Evolutionary conservation across 2,888 invertebrate genomes (phyloP).

Genomic region (Cantharis nigra): DNA sequence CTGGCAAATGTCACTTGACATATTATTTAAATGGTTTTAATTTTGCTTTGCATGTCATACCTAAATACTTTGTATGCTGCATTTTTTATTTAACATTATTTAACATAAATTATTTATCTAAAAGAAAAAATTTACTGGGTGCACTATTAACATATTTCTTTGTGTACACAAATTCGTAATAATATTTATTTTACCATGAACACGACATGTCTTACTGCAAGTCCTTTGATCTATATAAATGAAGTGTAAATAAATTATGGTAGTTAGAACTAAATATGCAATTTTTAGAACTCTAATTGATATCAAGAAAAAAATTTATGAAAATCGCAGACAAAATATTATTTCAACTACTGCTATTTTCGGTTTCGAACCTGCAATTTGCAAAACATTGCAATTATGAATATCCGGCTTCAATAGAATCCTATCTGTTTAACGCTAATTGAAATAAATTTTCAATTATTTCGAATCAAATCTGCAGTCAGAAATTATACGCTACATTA

Average conservation of each 20-base stretch:
- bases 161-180: background rate
- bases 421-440: background rate
- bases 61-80: background rate
- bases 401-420: background rate
- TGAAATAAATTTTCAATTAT: background rate
- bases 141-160: background rate
- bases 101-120: background rate
- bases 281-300: background rate
- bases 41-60: background rate
- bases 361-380: background rate
- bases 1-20: constrained; percentile 18
- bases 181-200: background rate
- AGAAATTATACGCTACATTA: background rate
- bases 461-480: background rate
- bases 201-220: background rate
- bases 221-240: background rate
- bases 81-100: background rate
- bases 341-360: background rate
- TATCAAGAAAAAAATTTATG: background rate
- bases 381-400: too few species aligned
- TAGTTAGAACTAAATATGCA: background rate
- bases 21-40: constrained; percentile 4
- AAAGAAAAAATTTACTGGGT: background rate
- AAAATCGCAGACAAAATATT: background rate
- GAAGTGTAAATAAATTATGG: background rate